These are phyloP conservation scores for Drosophila prosaltans DNA, from an alignment of 1,140 invertebrate genomes.

Conservation along the genomic window DNA sequence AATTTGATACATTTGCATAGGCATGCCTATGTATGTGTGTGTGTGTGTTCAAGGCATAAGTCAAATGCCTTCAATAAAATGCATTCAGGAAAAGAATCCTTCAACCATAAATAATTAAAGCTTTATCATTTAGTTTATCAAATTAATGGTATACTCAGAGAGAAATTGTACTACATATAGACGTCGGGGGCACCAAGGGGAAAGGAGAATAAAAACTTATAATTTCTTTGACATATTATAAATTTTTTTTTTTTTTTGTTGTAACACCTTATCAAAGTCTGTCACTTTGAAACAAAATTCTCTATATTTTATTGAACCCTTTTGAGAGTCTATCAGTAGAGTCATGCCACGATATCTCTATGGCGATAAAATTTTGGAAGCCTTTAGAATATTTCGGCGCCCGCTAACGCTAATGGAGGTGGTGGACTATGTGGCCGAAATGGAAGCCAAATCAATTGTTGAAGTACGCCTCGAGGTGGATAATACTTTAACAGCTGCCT, in stretches of 20 bases:
- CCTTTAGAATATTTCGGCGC: conserved; percentile 55
- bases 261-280: neutral
- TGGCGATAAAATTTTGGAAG: conserved; percentile 59
- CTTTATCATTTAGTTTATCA: too few species aligned
- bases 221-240: neutral
- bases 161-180: neutral
- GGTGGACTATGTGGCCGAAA: conserved; percentile 58
- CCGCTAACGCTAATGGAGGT: conserved; percentile 55
- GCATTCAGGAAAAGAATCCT: conserved; percentile 12
- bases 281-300: neutral
- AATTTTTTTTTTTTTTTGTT: too few species aligned
- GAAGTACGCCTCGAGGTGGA: conserved; percentile 58
- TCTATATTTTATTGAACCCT: neutral
- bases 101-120: neutral
- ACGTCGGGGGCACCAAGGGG: neutral
- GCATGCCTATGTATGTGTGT: neutral
- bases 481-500: conserved; percentile 62
- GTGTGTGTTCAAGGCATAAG: neutral
- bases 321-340: neutral
- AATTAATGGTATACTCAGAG: too few species aligned
- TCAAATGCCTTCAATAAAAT: conserved; percentile 24
- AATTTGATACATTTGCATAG: conserved; percentile 60
- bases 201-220: too few species aligned
- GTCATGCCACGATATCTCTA: conserved; percentile 54
- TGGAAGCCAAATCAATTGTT: conserved; percentile 31